Conservation (phyloP, 2,113 vertebrate genomes). For the Pomatostomus ruficeps region DNA sequence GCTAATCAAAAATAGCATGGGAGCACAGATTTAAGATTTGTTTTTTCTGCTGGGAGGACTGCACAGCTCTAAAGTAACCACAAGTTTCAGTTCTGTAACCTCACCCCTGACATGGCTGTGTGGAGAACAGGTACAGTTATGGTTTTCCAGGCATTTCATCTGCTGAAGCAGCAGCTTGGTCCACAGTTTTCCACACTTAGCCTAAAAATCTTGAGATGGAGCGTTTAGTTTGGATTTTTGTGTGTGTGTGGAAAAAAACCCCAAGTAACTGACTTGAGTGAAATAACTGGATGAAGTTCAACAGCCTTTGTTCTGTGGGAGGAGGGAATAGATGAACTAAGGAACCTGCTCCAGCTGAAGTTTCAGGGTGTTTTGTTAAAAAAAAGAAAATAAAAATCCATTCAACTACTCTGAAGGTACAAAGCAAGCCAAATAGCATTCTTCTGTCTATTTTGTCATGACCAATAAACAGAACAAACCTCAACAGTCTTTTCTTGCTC, state of each 20-base stretch:
- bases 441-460: neutral
- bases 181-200: neutral
- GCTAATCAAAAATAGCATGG: neutral
- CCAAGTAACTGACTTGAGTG: neutral
- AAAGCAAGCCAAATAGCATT: neutral
- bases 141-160: neutral
- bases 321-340: neutral
- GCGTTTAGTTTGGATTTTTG: neutral
- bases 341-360: neutral
- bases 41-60: neutral
- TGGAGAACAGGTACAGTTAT: neutral
- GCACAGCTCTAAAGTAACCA: neutral
- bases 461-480: neutral
- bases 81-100: neutral
- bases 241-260: neutral
- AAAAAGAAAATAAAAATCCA: neutral
- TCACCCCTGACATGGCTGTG: accelerated
- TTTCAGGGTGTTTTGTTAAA: neutral
- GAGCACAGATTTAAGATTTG: neutral
- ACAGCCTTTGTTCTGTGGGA: neutral
- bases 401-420: neutral
- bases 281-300: neutral
- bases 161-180: neutral
- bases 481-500: neutral
- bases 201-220: neutral